Evolutionary conservation across 2,797 vertebrate species (phyloP), one percentile per base, ranked within the genome.

Genomic region (Crenuchus spilurus): DNA sequence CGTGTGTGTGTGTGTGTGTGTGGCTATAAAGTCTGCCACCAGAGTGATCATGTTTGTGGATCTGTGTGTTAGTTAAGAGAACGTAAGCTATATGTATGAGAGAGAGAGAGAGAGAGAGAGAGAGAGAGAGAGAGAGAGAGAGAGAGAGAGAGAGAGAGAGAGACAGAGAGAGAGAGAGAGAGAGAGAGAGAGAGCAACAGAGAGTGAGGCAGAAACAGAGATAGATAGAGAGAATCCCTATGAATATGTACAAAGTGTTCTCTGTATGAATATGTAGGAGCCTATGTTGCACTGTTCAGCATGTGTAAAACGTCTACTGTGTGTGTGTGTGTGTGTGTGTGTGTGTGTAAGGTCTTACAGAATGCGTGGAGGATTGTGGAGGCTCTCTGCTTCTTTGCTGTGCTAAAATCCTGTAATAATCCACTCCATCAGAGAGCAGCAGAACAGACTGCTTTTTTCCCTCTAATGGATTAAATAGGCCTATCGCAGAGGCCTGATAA

Each of bases 391-490:
- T 64, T 39, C 41, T 58, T 31, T 26, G 8, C 39, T 10, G 14
- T 55, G 22, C n/a, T 72, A 33, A 72, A 69, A 74, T 72, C 30
- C 49, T 0, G 6, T 28, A 72, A 64, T 79, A 79, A 74, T 68
- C 72, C 26, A 68, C 61, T 77, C 49, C 35, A 60, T 67, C 2
- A 22, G 65, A 62, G 39, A 67, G 66, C 62, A 68, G 28, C 18
- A 55, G n/a, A 67, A 70, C 46, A 41, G 52, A 44, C 31, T 13
- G 18, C 11, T 35, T 62, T 72, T 72, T 46, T 49, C 48, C 14
- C 76, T 61, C 42, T 80, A 77, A 70, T 80, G 61, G 66, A 61
- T 78, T 74, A 74, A 71, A 83, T 39, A 49, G 70, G 48, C 55
- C 58, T 22, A 48, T 68, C 48, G 70, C 51, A 44, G 63, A 68